A percentile compares a stretch with the other conserved stretches of the same genome.
Conservation (phyloP, 2,797 vertebrate genomes). For the Synaphobranchus kaupii region DNA sequence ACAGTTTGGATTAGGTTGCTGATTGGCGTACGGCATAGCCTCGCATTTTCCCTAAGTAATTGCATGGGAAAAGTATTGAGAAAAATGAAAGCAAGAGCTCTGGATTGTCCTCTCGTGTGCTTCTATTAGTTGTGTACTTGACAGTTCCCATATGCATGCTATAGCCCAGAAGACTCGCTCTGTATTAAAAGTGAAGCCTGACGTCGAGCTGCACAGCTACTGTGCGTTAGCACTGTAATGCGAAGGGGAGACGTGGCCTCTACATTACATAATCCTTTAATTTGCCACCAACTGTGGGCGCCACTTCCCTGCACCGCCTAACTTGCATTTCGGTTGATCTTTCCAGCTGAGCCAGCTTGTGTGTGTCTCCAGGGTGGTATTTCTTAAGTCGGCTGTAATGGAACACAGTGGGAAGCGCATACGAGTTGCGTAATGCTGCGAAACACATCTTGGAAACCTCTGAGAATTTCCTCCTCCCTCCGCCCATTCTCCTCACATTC, state of each 20-base stretch:
- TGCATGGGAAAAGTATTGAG: constrained; percentile 54
- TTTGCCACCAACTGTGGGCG: not conserved
- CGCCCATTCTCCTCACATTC: not conserved
- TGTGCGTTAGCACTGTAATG: not conserved
- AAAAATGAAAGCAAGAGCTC: not conserved
- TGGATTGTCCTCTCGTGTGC: not conserved
- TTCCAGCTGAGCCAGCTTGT: constrained; percentile 1
- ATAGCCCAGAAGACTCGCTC: not conserved
- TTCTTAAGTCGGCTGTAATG: not conserved
- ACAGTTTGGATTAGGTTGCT: constrained; percentile 62
- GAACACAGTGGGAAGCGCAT: not conserved
- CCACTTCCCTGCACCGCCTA: not conserved
- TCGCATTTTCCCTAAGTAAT: constrained; percentile 46
- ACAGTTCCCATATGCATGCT: not conserved
- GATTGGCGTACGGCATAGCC: constrained; percentile 48
- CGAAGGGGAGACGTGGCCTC: not conserved
- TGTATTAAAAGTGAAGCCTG: not conserved
- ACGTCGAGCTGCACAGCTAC: too few relatives aligned
- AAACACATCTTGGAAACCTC: not conserved
- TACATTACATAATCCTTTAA: not conserved
- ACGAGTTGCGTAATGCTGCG: not conserved
- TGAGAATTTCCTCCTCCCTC: not conserved
- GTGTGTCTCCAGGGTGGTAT: not conserved
- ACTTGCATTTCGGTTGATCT: not conserved
- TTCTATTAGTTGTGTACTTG: not conserved